A percentile compares a stretch with the other conserved stretches of the same genome.
Conservation (phyloP, 2,113 vertebrate species). For the Empidonax traillii region DNA sequence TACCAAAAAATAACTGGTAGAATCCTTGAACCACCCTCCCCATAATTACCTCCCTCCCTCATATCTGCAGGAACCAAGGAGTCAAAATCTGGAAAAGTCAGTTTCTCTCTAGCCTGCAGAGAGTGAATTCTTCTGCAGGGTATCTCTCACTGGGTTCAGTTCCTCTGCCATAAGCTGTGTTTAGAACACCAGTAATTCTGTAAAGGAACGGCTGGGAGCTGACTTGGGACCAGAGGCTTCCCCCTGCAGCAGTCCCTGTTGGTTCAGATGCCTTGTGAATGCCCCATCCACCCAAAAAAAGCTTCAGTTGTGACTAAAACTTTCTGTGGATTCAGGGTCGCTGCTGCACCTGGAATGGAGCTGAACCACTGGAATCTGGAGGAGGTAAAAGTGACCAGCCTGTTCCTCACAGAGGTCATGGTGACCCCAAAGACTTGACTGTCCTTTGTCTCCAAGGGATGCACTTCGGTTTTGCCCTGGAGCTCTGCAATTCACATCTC, state of each 20-base stretch:
- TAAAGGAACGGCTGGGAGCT: neutral
- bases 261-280: neutral
- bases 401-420: neutral
- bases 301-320: neutral
- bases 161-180: neutral
- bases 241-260: neutral
- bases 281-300: neutral
- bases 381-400: neutral
- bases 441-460: neutral
- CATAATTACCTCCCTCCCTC: rapidly evolving
- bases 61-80: neutral
- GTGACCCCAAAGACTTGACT: neutral
- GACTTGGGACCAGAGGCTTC: rapidly evolving
- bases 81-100: neutral
- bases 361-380: neutral
- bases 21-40: neutral
- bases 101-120: neutral
- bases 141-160: neutral
- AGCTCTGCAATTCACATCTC: neutral
- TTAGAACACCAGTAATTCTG: neutral
- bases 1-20: neutral
- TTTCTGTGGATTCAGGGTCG: neutral
- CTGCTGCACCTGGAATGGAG: neutral
- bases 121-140: neutral
- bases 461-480: neutral